Evolutionary conservation across 2,797 vertebrate genomes (phyloP).

Genomic region (Phoxinus dragarum): DNA sequence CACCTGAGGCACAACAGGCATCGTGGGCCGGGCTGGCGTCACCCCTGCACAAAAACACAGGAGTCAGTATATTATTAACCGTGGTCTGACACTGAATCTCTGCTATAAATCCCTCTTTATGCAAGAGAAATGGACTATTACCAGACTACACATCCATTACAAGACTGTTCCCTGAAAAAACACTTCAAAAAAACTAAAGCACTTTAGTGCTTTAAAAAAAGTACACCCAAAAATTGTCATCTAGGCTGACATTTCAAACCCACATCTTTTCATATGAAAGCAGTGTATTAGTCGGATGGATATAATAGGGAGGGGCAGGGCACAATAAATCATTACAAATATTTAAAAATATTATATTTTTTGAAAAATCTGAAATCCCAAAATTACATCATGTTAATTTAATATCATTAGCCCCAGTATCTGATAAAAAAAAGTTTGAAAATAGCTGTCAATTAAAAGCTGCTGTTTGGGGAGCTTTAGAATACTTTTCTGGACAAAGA

Average conservation of each 20-base stretch:
- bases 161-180: not conserved
- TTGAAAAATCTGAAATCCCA: too few relatives aligned
- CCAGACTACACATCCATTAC: slow-evolving; percentile 20
- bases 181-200: not conserved
- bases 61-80: slow-evolving; percentile 31
- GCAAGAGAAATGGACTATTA: not conserved
- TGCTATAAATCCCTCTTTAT: slow-evolving; percentile 25
- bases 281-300: too few relatives aligned
- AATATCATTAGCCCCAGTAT: too few relatives aligned
- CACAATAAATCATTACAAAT: too few relatives aligned
- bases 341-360: too few relatives aligned
- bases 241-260: not conserved
- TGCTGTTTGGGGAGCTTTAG: not conserved
- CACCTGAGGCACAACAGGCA: slow-evolving; percentile 85
- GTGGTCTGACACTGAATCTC: slow-evolving; percentile 11
- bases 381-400: too few relatives aligned
- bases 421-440: too few relatives aligned
- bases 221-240: not conserved
- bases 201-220: not conserved
- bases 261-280: not conserved
- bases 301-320: too few relatives aligned
- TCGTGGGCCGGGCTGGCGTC: slow-evolving; percentile 82
- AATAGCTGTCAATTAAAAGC: not conserved
- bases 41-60: slow-evolving; percentile 74
- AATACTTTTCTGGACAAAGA: not conserved